Percentiles rank a stretch among this genome's conserved stretches.
phyloP scores from a whole-genome alignment of 1,140 invertebrate genomes.

The Caerostris extrusa region DNA sequence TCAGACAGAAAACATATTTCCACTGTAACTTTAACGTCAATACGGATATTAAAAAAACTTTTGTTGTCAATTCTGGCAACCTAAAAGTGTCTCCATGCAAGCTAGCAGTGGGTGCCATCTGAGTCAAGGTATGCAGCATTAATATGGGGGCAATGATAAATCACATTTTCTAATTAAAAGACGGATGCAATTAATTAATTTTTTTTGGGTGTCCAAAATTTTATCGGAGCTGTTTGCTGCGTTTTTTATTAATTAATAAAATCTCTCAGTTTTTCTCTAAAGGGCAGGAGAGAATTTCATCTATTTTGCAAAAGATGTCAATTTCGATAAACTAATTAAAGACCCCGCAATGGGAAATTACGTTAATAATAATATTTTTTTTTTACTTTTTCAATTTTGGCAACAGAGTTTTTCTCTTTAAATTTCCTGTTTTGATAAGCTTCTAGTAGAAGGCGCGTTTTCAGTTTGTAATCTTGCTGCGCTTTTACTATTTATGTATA shows the following conservation, averaged over 20 bases:
- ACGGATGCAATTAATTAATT: slow-evolving; percentile 37
- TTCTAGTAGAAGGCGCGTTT: too few relatives aligned
- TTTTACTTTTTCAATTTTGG: background rate
- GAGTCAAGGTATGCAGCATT: background rate
- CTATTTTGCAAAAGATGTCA: background rate
- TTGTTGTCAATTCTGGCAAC: too few relatives aligned
- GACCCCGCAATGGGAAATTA: background rate
- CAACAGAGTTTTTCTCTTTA: background rate
- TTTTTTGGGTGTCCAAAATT: background rate
- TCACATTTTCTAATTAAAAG: slow-evolving; percentile 27
- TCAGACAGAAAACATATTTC: background rate
- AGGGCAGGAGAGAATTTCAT: background rate
- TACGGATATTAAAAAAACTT: too few relatives aligned
- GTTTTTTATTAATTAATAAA: background rate
- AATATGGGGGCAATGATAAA: background rate
- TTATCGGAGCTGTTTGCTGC: background rate
- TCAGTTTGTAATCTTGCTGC: too few relatives aligned
- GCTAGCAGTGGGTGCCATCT: background rate
- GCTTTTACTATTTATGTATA: background rate
- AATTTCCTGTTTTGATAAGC: too few relatives aligned
- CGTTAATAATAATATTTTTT: background rate
- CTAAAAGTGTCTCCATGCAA: too few relatives aligned
- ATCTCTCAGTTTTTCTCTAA: background rate
- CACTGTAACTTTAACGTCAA: too few relatives aligned
- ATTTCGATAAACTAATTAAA: slow-evolving; percentile 28